Conservation (phyloP, 2,113 vertebrate genomes). For the Phyllostomus discolor region DNA sequence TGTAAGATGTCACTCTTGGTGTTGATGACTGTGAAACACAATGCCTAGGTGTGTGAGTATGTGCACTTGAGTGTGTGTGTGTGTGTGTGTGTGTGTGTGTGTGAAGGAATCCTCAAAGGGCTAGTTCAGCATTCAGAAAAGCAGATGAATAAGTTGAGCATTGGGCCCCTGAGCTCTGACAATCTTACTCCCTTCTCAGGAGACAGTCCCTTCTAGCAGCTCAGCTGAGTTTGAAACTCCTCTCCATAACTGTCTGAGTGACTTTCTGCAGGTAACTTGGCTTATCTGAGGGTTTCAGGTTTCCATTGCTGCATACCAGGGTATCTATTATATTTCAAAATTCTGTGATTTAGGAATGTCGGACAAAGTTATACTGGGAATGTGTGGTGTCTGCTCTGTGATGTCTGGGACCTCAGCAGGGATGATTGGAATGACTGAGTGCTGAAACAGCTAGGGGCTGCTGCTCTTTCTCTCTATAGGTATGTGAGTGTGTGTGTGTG, state of each 20-base stretch:
- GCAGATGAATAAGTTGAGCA: not conserved
- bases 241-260: not conserved
- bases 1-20: not conserved
- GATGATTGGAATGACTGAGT: not conserved
- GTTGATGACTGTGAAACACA: not conserved
- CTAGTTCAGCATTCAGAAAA: not conserved
- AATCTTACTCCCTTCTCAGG: not conserved
- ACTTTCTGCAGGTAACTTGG: not conserved
- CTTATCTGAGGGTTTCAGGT: not conserved
- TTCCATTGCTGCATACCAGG: no score
- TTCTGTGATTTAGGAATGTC: not conserved
- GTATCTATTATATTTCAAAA: no score
- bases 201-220: not conserved
- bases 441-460: not conserved
- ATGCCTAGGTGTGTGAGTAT: not conserved
- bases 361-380: not conserved
- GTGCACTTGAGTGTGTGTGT: fast-evolving
- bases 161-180: not conserved
- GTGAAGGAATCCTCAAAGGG: not conserved
- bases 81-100: not conserved
- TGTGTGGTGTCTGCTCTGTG: not conserved
- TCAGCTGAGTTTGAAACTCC: not conserved
- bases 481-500: fast-evolving
- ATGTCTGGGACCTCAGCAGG: not conserved
- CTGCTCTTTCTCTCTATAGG: not conserved